phyloP scores from a whole-genome alignment of 2,113 vertebrate genomes.

The Neopipo cinnamomea region DNA sequence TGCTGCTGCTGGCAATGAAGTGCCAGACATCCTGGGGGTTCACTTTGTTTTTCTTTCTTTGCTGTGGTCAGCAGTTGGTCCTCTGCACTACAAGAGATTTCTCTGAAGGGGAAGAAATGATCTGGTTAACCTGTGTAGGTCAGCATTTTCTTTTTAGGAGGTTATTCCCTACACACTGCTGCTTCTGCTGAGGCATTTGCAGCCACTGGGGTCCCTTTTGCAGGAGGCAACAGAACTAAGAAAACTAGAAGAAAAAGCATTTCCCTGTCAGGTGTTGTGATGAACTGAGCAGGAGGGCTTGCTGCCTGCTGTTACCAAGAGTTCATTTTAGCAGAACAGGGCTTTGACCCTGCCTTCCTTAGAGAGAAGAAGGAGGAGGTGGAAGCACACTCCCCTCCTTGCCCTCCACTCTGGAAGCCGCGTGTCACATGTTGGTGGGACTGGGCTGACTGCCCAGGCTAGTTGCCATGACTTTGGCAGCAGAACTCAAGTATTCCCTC shows the following conservation, averaged over 20 bases:
- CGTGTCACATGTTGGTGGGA: accelerated
- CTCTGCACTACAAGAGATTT: not conserved
- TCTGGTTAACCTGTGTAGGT: not conserved
- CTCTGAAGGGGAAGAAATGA: not conserved
- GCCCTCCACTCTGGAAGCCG: accelerated
- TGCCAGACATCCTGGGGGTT: not conserved
- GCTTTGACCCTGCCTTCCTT: not conserved
- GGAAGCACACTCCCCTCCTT: not conserved
- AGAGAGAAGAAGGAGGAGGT: not conserved
- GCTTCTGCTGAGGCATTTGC: not conserved
- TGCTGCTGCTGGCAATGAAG: not conserved
- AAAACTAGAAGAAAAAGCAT: not conserved
- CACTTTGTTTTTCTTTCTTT: not conserved
- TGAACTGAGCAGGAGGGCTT: not conserved
- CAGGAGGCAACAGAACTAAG: not conserved
- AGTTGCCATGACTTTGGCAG: not conserved
- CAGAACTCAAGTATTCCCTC: not conserved
- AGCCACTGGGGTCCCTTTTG: not conserved
- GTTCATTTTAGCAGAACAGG: not conserved
- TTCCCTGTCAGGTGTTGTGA: not conserved
- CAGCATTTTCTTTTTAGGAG: not conserved
- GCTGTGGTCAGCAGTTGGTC: not conserved
- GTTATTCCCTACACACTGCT: not conserved
- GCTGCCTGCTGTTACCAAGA: not conserved
- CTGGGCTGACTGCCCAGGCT: not conserved